phyloP scores from a whole-genome alignment of 1,140 invertebrate species.

The Trypoxylus dichotomus region DNA sequence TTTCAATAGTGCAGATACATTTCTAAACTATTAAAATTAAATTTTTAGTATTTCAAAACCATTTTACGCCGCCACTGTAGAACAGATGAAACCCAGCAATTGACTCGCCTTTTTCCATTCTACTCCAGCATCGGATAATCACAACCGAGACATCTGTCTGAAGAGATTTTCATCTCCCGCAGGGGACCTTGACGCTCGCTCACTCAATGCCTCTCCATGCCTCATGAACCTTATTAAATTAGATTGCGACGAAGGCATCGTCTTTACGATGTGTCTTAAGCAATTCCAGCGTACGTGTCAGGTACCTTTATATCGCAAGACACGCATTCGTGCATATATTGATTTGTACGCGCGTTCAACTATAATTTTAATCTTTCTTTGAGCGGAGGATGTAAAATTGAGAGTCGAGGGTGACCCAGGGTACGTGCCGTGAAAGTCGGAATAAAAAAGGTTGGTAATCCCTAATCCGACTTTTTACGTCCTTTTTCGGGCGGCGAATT shows the following conservation, averaged over 20 bases:
- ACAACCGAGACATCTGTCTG: conserved; percentile 1
- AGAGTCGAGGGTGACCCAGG: neutral
- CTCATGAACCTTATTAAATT: conserved; percentile 17
- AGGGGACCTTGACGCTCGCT: neutral
- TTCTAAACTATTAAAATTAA: no score
- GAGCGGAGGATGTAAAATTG: neutral
- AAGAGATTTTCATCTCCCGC: neutral
- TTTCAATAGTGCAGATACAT: no score
- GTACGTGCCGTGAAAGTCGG: neutral
- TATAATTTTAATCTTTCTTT: conserved; percentile 8
- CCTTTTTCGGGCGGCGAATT: neutral
- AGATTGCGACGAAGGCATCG: neutral
- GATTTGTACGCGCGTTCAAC: neutral
- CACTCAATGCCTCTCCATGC: neutral
- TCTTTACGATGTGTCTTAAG: neutral
- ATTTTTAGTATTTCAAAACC: no score
- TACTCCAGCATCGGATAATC: neutral
- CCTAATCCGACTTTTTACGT: neutral
- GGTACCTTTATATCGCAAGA: neutral
- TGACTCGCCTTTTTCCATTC: neutral
- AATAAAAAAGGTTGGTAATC: neutral
- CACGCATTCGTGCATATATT: neutral
- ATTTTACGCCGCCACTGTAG: no score
- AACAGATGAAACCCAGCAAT: no score
- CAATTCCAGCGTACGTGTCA: neutral